Evolutionary conservation across 2,888 invertebrate genomes (phyloP).

Genomic region (Pristionchus fissidentatus): DNA sequence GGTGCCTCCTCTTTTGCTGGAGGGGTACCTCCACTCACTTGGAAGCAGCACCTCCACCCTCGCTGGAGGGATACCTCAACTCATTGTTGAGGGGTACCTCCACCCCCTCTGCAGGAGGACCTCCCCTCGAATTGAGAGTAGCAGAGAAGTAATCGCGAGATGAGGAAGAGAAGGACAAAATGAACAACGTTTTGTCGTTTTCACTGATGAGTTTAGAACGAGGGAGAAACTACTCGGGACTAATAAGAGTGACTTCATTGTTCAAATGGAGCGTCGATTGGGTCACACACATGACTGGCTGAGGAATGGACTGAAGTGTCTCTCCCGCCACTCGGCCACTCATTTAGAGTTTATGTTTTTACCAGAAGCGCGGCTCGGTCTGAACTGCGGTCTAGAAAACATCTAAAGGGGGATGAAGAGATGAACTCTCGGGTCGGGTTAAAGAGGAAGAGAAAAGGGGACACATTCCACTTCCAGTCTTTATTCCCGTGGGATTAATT

Average conservation of each 20-base stretch:
- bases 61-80: too few relatives aligned
- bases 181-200: neutral
- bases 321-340: neutral
- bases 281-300: too few relatives aligned
- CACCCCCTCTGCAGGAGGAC: too few relatives aligned
- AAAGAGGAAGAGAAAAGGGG: slow-evolving; percentile 10
- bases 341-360: slow-evolving; percentile 27
- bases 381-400: slow-evolving; percentile 13
- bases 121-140: too few relatives aligned
- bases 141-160: too few relatives aligned
- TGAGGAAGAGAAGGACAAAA: slow-evolving; percentile 3
- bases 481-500: neutral
- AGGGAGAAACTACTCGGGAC: neutral
- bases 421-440: too few relatives aligned
- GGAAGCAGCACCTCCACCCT: too few relatives aligned
- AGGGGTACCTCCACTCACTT: too few relatives aligned
- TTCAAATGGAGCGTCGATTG: neutral
- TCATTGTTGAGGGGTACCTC: too few relatives aligned
- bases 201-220: slow-evolving; percentile 14
- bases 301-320: neutral
- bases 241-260: neutral
- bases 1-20: too few relatives aligned
- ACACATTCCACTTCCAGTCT: neutral
- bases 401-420: neutral
- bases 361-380: neutral